A percentile compares a stretch with the other conserved stretches of the same genome.
These are phyloP conservation scores for Agrochola macilenta DNA, from an alignment of 2,888 invertebrate species.

Conservation along the genomic window DNA sequence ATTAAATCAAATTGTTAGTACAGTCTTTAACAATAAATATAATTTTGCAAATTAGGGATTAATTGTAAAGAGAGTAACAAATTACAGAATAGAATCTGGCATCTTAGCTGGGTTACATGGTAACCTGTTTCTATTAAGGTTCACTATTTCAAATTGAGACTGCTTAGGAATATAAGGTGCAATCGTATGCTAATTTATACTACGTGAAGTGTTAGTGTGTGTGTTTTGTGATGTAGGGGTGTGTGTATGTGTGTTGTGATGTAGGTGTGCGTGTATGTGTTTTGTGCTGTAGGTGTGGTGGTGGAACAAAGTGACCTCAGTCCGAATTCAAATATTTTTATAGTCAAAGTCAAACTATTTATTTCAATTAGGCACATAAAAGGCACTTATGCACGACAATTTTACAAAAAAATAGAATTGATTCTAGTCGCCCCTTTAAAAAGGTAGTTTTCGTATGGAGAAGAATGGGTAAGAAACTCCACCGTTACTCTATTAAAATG, in stretches of 20 bases:
- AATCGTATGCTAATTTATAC: neutral
- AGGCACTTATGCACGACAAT: no score
- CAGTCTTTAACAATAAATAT: neutral
- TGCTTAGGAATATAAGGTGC: neutral
- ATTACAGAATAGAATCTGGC: neutral
- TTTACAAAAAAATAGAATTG: no score
- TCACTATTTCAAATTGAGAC: neutral
- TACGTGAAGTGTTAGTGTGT: neutral
- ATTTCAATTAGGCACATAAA: no score
- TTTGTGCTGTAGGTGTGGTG: neutral
- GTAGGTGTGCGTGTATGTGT: no score
- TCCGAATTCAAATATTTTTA: no score
- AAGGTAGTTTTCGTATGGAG: no score
- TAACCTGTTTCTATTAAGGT: neutral
- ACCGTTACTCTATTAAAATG: no score
- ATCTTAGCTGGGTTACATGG: neutral
- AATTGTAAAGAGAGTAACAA: neutral
- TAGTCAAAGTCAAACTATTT: no score
- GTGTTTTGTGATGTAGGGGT: neutral
- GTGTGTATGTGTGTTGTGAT: neutral
- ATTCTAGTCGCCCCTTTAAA: no score
- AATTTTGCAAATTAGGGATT: neutral
- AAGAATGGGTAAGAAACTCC: no score
- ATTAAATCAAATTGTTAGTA: neutral
- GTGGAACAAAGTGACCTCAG: no score